A percentile compares a stretch with the other conserved stretches of the same genome.
These are phyloP conservation scores for Sander lucioperca DNA, from an alignment of 2,113 vertebrate genomes.

Conservation along the genomic window DNA sequence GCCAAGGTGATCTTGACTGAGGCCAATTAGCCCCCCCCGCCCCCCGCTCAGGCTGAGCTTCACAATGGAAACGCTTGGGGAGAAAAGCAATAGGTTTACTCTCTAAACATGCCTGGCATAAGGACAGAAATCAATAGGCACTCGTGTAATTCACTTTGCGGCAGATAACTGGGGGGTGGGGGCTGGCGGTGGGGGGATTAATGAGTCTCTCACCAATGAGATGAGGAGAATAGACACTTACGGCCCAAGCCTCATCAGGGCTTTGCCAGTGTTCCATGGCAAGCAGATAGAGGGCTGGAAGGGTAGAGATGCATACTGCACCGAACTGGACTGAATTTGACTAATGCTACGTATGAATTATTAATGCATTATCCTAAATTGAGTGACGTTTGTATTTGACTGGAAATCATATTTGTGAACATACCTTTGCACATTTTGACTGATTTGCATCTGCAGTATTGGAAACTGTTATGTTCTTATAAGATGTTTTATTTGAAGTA, in stretches of 20 bases:
- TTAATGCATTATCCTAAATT: background rate
- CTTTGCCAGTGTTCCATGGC: conserved; percentile 25
- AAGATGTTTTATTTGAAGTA: background rate
- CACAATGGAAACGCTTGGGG: conserved; percentile 63
- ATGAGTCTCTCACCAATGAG: conserved; percentile 58
- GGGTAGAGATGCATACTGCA: background rate
- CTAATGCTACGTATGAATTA: background rate
- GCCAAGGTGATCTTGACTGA: conserved; percentile 64
- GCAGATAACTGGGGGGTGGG: conserved; percentile 62
- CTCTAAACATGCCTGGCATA: conserved; percentile 70
- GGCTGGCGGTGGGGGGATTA: conserved; percentile 29
- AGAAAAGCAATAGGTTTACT: conserved; percentile 75
- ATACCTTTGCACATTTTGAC: background rate
- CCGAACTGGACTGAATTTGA: background rate
- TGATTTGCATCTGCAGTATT: background rate
- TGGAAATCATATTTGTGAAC: background rate
- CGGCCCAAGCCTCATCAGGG: conserved; percentile 36
- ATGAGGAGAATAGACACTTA: conserved; percentile 43
- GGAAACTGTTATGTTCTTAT: background rate
- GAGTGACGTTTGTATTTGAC: background rate
- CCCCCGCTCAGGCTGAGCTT: conserved; percentile 49
- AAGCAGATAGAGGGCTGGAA: background rate
- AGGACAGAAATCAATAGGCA: conserved; percentile 80
- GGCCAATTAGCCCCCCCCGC: conserved; percentile 67
- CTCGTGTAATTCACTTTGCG: conserved; percentile 77